Conservation (phyloP, 2,113 vertebrate species). For the Sclerurus mexicanus region DNA sequence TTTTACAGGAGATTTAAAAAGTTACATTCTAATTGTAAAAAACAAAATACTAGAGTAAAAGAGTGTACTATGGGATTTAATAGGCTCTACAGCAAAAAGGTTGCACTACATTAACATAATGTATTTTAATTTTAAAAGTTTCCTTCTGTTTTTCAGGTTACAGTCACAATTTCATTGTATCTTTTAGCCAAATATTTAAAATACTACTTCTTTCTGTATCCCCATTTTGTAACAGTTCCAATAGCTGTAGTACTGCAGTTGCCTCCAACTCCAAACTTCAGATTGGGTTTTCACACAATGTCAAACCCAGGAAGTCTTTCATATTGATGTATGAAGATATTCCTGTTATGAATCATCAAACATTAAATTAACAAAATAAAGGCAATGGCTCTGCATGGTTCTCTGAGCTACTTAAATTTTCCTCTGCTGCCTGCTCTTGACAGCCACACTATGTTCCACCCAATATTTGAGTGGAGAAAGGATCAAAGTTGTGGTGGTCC, state of each 20-base stretch:
- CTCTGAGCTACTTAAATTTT: neutral
- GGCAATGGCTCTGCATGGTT: neutral
- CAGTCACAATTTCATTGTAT: neutral
- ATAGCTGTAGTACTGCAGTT: neutral
- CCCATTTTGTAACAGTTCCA: neutral
- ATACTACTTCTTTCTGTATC: neutral
- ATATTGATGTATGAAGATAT: neutral
- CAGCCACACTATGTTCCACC: neutral
- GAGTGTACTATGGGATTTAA: neutral
- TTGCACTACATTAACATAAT: neutral
- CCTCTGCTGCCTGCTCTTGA: neutral
- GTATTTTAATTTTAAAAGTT: neutral
- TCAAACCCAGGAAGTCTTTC: neutral
- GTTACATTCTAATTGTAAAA: neutral
- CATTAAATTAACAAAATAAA: neutral
- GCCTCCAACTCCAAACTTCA: neutral
- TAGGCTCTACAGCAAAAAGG: neutral
- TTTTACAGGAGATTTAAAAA: too few relatives aligned
- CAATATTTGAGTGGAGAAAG: neutral
- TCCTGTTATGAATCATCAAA: neutral
- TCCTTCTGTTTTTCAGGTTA: neutral
- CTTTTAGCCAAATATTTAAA: neutral
- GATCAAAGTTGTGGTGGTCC: neutral
- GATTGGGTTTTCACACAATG: neutral
- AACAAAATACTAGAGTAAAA: neutral